These are phyloP conservation scores for Bradypodion ventrale DNA, from an alignment of 2,797 vertebrate species.

Conservation along the genomic window DNA sequence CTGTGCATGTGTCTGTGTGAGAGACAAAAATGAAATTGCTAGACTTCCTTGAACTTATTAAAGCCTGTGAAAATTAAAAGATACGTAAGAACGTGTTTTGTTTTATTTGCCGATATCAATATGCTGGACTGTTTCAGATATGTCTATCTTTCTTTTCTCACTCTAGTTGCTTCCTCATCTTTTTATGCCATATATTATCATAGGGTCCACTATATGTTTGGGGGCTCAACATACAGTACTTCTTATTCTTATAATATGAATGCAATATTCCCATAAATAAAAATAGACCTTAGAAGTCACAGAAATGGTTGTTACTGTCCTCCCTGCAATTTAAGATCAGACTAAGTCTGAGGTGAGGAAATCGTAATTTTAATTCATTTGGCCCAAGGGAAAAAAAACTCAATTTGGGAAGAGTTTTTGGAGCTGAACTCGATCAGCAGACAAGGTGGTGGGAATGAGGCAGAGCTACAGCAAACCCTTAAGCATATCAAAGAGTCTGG, in stretches of 20 bases:
- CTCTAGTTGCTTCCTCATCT: no score
- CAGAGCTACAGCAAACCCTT: background rate
- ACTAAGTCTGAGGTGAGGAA: background rate
- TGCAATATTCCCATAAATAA: background rate
- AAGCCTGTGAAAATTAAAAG: background rate
- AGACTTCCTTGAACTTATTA: background rate
- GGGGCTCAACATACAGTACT: background rate
- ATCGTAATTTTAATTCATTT: no score
- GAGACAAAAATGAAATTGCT: background rate
- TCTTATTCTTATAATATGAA: background rate
- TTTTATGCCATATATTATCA: background rate
- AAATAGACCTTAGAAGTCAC: background rate
- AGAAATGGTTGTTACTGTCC: background rate
- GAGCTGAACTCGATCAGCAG: background rate
- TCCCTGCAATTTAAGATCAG: background rate
- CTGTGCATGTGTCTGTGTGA: background rate
- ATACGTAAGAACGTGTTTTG: background rate
- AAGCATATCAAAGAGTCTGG: background rate
- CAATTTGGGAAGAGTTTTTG: background rate
- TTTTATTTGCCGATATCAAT: background rate
- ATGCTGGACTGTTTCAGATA: no score
- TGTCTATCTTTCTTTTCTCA: no score
- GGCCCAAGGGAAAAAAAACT: background rate
- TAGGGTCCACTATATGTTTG: background rate
- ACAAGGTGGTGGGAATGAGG: background rate